These are phyloP conservation scores for Chloroclystis v-ata DNA, from an alignment of 2,888 invertebrate genomes.

Conservation along the genomic window DNA sequence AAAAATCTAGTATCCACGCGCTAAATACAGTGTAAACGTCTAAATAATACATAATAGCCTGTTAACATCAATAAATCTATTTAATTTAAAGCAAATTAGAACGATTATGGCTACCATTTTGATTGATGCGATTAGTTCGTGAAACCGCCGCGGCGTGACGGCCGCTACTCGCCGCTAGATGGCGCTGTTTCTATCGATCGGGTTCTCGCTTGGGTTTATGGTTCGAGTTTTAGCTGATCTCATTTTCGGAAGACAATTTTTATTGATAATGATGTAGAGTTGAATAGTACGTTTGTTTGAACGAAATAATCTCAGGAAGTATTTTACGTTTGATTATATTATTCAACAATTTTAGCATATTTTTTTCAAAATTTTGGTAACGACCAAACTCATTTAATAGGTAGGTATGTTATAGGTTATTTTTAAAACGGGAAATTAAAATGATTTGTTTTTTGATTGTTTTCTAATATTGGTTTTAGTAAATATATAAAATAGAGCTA, in stretches of 20 bases:
- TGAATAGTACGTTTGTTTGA: too few species aligned
- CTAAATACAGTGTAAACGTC: conserved; percentile 29
- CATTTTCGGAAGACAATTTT: neutral
- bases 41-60: conserved; percentile 36
- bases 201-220: neutral
- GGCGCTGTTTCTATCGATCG: conserved; percentile 47
- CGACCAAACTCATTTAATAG: too few species aligned
- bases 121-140: conserved; percentile 45
- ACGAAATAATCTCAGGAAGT: too few species aligned
- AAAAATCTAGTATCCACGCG: conserved; percentile 28
- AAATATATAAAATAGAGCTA: too few species aligned
- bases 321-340: too few species aligned
- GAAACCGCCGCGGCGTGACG: conserved; percentile 44
- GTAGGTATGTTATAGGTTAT: too few species aligned
- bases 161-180: conserved; percentile 64
- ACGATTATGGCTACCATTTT: conserved; percentile 56
- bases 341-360: too few species aligned
- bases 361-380: too few species aligned
- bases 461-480: too few species aligned
- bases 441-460: too few species aligned
- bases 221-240: conserved; percentile 18
- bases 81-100: conserved; percentile 64
- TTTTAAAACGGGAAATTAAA: too few species aligned
- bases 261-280: too few species aligned
- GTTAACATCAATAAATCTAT: conserved; percentile 65